Base-by-base conservation (phyloP, 2,888 invertebrate genomes). In the Eilema caniola region DNA sequence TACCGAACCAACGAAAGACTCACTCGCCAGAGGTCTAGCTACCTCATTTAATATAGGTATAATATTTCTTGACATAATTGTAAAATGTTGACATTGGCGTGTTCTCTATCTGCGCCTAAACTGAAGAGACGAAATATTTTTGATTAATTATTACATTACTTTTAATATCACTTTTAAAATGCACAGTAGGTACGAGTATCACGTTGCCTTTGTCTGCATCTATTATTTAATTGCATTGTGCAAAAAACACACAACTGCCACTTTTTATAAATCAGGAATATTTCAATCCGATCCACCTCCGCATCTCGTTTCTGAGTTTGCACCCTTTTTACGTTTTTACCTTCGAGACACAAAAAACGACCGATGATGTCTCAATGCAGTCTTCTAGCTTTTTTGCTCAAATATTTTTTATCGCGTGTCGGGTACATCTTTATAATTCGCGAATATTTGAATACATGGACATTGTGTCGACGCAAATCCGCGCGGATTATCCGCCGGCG, bases 311-410 rank as follows among this genome's bases (percentile, higher is more conserved):
- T 86, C 86, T 87, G 79, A 83, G 82, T 84, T 74, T 86, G 85
- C 85, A 89, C 88, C 91, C 92, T 87, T 88, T 85, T 84, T 80
- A 78, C 91, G 92, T 87, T 88, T 85, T 84, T 80, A 78, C 72
- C 72, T 67, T 76, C 77, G 75, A 72, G 72, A 66, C 64, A 75
- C 72, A 79, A 84, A 82, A 83, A 85, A 88, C 77, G 66, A 70
- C 72, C 74, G 84, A 83, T 87, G 90, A 92, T 89, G 88, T 87
- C 88, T 92, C 90, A 91, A 92, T 92, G 88, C 83, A 79, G 65
- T 63, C 76, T 75, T 73, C 69, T 62, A 69, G 62, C 72, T 79
- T 75, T 33, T 77, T 82, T 75, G 66, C 66, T n/a, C 56, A 57
- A 57, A 60, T 61, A 67, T 56, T 82, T 83, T 80, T 83, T 83